phyloP scores from a whole-genome alignment of 2,888 invertebrate species.

The Trisateles emortualis region DNA sequence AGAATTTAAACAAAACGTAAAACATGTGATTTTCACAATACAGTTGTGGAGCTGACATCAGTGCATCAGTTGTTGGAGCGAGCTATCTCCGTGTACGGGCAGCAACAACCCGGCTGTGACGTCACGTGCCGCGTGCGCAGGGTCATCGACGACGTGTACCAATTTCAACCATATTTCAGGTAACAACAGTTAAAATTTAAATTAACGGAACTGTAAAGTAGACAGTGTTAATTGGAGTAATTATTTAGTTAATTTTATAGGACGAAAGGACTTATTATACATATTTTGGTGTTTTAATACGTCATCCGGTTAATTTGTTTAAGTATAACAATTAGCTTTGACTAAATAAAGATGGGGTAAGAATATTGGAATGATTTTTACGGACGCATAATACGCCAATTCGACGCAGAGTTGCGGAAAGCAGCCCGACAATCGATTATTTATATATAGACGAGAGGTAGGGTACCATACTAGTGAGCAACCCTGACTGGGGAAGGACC shows the following conservation, averaged over 20 bases:
- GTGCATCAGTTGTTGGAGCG: conserved; percentile 80
- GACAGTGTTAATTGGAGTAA: conserved; percentile 16
- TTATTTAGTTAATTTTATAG: conserved; percentile 18
- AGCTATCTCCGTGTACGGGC: conserved; percentile 74
- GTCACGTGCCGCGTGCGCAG: conserved; percentile 80
- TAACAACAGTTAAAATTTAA: conserved; percentile 49
- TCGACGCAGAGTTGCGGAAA: too few relatives aligned
- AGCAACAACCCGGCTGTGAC: conserved; percentile 74
- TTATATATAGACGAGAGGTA: too few relatives aligned
- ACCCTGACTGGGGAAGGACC: too few relatives aligned
- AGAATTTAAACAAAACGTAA: too few relatives aligned
- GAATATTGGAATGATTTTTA: too few relatives aligned
- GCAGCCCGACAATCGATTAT: too few relatives aligned
- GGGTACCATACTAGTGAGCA: too few relatives aligned
- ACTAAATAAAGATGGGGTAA: too few relatives aligned
- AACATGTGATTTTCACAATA: conserved; percentile 3
- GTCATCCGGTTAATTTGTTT: conserved; percentile 3
- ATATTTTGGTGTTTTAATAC: conserved; percentile 9
- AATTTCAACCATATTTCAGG: conserved; percentile 83
- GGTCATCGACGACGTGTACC: conserved; percentile 80
- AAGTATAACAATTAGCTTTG: background rate
- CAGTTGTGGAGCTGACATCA: conserved; percentile 78
- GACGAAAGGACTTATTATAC: conserved; percentile 18
- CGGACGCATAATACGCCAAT: too few relatives aligned
- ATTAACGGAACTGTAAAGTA: conserved; percentile 16